phyloP scores from a whole-genome alignment of 2,113 vertebrate species.

The Catharus minimus region DNA sequence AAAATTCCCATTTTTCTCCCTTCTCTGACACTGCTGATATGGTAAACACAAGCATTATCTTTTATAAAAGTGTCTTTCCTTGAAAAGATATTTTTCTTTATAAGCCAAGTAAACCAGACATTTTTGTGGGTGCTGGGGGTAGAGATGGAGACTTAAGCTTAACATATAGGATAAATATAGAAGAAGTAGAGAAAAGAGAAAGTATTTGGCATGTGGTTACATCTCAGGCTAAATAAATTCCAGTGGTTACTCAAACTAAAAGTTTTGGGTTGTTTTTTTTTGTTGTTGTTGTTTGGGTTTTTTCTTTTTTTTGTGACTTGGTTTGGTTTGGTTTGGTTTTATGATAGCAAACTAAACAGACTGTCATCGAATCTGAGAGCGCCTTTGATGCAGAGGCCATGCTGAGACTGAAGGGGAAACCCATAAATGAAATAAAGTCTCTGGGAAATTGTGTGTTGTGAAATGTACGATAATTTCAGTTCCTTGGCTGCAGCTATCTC shows the following conservation, averaged over 20 bases:
- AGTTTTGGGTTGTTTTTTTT: neutral
- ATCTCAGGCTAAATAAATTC: constrained; percentile 37
- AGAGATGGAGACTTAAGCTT: neutral
- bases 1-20: neutral
- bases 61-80: neutral
- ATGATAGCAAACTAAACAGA: neutral
- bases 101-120: constrained; percentile 19
- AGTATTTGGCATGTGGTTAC: constrained; percentile 18
- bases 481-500: neutral
- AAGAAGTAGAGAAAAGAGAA: constrained; percentile 21
- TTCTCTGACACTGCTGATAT: neutral
- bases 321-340: neutral
- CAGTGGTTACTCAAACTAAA: constrained; percentile 13
- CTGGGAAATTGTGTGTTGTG: neutral
- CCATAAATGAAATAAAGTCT: neutral
- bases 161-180: constrained; percentile 55
- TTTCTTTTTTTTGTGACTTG: neutral
- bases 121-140: constrained; percentile 39
- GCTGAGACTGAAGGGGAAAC: neutral
- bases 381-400: neutral
- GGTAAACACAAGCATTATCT: neutral
- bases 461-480: neutral
- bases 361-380: neutral
- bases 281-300: too few relatives aligned
- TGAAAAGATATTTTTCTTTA: neutral